These are phyloP conservation scores for Empidonax traillii DNA, from an alignment of 2,113 vertebrate genomes.

Conservation along the genomic window DNA sequence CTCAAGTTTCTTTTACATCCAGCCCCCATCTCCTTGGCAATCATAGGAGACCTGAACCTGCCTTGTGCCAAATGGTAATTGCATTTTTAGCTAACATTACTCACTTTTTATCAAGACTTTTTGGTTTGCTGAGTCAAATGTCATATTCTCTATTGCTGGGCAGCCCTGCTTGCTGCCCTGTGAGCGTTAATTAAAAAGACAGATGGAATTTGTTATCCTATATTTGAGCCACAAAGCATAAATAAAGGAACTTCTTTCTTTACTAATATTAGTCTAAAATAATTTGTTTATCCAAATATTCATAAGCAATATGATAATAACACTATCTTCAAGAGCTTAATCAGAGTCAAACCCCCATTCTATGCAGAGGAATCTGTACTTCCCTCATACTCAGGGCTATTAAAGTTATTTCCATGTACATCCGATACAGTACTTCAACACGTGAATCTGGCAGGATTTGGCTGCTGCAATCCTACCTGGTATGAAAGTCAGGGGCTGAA, in stretches of 20 bases:
- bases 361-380: not conserved
- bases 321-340: not conserved
- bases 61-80: slow-evolving; percentile 4
- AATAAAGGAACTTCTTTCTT: not conserved
- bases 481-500: not conserved
- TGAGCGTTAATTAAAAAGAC: not conserved
- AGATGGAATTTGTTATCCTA: not conserved
- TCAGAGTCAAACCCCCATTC: not conserved
- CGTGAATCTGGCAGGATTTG: not conserved
- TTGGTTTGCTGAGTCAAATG: slow-evolving; percentile 27
- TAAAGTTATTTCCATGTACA: not conserved
- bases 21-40: not conserved
- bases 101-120: slow-evolving; percentile 26
- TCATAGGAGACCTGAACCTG: not conserved
- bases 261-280: not conserved
- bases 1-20: not conserved
- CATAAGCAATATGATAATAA: not conserved
- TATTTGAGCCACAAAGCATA: not conserved
- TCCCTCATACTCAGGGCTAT: not conserved
- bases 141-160: not conserved
- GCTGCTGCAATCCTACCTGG: not conserved
- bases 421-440: not conserved
- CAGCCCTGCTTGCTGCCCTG: not conserved
- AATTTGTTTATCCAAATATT: not conserved
- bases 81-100: slow-evolving; percentile 33